These are phyloP conservation scores for Rhizomys pruinosus DNA, from an alignment of 2,113 vertebrate genomes.

Conservation along the genomic window DNA sequence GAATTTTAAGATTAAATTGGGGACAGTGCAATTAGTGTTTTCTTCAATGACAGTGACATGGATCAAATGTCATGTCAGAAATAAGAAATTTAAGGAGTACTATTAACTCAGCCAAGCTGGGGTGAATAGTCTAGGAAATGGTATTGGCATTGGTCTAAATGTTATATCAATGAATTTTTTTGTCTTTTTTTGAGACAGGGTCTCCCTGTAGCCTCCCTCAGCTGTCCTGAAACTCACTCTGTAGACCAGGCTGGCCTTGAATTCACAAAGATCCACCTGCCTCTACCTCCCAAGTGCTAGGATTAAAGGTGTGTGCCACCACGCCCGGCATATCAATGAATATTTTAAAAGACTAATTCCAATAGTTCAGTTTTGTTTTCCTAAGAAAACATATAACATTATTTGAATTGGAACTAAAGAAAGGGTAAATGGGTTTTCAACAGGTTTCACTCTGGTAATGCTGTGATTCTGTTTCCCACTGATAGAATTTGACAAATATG, in stretches of 20 bases:
- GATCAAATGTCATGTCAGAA: background rate
- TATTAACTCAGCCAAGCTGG: background rate
- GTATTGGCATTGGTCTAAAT: conserved; percentile 3
- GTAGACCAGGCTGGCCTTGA: too few relatives aligned
- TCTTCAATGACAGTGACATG: background rate
- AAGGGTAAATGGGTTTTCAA: conserved; percentile 1
- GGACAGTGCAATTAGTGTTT: conserved; percentile 9
- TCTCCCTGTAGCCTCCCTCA: too few relatives aligned
- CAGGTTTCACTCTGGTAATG: background rate
- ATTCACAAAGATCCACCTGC: too few relatives aligned
- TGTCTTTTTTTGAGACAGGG: too few relatives aligned
- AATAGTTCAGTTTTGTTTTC: conserved; percentile 10
- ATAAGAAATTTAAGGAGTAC: background rate
- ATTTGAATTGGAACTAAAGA: conserved; percentile 19
- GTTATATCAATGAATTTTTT: too few relatives aligned
- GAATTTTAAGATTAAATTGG: conserved; percentile 24
- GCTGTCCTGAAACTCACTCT: too few relatives aligned
- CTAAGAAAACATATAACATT: background rate
- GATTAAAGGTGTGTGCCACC: too few relatives aligned
- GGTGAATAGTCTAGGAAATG: conserved; percentile 23
- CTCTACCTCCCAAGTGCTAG: too few relatives aligned
- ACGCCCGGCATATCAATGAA: too few relatives aligned
- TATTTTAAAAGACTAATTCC: conserved; percentile 34
- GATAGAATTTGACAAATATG: background rate
- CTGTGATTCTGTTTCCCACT: conserved; percentile 15